These are phyloP conservation scores for Trileptium ribeirensis DNA, from an alignment of 2,888 invertebrate genomes.

Conservation along the genomic window DNA sequence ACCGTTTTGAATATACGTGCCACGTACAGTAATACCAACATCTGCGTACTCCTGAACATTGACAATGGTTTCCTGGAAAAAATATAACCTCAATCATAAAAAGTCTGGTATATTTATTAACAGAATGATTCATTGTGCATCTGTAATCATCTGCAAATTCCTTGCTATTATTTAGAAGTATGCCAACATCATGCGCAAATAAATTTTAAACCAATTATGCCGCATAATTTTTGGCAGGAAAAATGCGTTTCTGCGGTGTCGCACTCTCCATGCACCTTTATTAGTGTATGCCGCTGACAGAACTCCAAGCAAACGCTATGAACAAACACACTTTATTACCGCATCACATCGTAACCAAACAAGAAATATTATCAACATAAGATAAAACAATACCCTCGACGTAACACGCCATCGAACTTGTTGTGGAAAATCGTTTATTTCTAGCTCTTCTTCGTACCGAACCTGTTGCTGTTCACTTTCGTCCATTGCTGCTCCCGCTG, in stretches of 20 bases:
- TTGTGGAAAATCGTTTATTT: constrained; percentile 99
- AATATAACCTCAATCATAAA: no score
- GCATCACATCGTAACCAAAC: neutral
- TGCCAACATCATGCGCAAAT: no score
- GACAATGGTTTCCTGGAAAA: constrained; percentile 77
- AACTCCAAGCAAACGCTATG: no score
- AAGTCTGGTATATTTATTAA: no score
- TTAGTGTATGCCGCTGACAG: no score
- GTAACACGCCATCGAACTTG: constrained; percentile 80
- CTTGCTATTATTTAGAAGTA: no score
- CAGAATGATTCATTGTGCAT: neutral
- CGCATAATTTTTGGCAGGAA: no score
- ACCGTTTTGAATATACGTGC: constrained; percentile 79
- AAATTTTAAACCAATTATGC: no score
- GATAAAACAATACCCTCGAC: constrained; percentile 36
- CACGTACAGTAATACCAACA: constrained; percentile 94
- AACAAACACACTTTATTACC: no score
- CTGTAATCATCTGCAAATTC: no score
- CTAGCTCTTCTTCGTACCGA: constrained; percentile 95
- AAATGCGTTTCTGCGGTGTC: no score
- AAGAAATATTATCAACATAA: neutral
- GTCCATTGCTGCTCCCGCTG: constrained; percentile 66
- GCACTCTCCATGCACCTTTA: no score
- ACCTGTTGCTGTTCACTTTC: constrained; percentile 52
- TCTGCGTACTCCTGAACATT: constrained; percentile 98